Percentiles rank a stretch among this genome's conserved stretches.
Conservation (phyloP, 2,113 vertebrate species). For the Pteruthius melanotis region DNA sequence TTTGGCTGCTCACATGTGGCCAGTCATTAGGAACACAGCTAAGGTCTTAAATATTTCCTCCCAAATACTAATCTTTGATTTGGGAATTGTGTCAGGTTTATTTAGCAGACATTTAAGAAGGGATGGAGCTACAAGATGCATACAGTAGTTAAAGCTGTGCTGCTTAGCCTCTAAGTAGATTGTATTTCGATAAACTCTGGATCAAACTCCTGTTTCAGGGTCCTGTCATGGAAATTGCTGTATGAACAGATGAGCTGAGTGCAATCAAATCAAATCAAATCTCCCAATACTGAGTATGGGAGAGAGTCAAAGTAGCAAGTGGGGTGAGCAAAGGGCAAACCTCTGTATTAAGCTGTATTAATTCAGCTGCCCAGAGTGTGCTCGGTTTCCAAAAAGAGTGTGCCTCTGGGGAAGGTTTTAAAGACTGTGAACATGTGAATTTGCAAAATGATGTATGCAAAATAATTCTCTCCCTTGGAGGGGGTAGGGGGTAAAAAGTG, state of each 20-base stretch:
- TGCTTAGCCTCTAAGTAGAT: constrained; percentile 4
- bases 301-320: background rate
- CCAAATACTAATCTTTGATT: background rate
- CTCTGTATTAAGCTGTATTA: background rate
- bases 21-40: background rate
- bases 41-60: background rate
- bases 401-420: background rate
- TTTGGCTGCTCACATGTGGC: background rate
- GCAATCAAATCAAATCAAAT: background rate
- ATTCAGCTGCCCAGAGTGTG: background rate
- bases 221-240: background rate
- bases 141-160: background rate
- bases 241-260: background rate
- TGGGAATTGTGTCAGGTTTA: background rate
- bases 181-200: background rate
- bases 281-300: background rate
- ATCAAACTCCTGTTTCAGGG: background rate
- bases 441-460: background rate
- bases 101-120: background rate
- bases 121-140: background rate
- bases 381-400: background rate
- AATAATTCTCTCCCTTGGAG: background rate
- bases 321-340: background rate
- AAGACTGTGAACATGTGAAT: background rate
- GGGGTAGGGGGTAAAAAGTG: background rate